Evolutionary conservation across 2,888 invertebrate species (phyloP), one percentile per base, ranked within the genome.

Genomic region (Aethes cnicana): DNA sequence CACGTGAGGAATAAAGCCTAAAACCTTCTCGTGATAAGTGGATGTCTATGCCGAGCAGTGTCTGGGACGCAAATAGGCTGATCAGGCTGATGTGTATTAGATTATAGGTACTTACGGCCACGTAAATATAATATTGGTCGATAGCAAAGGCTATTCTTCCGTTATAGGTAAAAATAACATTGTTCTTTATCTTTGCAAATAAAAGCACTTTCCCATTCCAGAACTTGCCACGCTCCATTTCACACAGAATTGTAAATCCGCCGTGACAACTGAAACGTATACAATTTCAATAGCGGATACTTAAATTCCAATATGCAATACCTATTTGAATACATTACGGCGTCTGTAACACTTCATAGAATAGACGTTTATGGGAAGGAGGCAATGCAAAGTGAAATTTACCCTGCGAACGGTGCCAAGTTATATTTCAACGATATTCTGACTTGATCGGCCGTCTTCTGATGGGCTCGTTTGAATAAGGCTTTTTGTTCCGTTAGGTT

Each of bases 281-380:
- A 52, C 32, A 44, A 46, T 52, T 52, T 46, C 39, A 52, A 46
- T 46, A 46, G 44, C 23, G 20, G 14, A 26, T 32, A 44, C 39
- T 52, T 52, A 52, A 56, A 48, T 49, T 56, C 55, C 55, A 56
- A 56, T 53, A 49, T 53, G 46, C 55, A 56, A 56, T 56, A 53
- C 48, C n/a, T 26, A 53, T 46, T 36, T 35, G 55, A 53, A 56
- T 56, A 53, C 49, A 53, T 56, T 56, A 56, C 41, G 4, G 30
- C 18, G 30, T 46, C 48, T 53, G 53, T 44, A 37, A 49, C 41
- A 46, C 52, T 52, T 33, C 39, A 37, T 52, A 46, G 46, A 37
- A 46, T 46, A 33, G 30, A 44, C 44, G 23, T 44, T 52, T 52
- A 52, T 39, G 26, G 41, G 30, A 14, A 25, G 9, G 18, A 7